A percentile compares a stretch with the other conserved stretches of the same genome.
phyloP scores from a whole-genome alignment of 2,797 vertebrate species.

The Clarias fuscus region DNA sequence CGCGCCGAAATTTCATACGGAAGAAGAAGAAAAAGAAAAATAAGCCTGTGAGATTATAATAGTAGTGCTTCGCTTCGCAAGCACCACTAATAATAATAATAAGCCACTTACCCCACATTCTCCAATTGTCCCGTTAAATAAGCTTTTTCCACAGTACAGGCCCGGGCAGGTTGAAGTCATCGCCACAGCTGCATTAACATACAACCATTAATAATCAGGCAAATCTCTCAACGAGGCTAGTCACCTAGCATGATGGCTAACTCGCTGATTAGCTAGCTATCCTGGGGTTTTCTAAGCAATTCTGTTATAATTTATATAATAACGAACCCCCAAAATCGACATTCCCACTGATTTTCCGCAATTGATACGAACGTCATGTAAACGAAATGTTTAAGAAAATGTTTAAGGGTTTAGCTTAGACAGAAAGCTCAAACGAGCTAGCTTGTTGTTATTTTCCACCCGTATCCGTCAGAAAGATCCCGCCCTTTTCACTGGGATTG shows the following conservation, averaged over 20 bases:
- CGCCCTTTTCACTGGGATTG: conserved; percentile 2
- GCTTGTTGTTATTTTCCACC: not conserved
- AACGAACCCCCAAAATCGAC: not conserved
- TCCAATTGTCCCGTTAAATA: conserved; percentile 77
- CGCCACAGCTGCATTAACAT: conserved; percentile 77
- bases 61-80: too few relatives aligned
- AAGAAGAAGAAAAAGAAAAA: too few relatives aligned
- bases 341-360: fast-evolving
- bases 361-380: not conserved
- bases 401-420: not conserved
- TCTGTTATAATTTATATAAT: not conserved
- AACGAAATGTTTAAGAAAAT: not conserved
- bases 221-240: not conserved
- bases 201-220: conserved; percentile 7
- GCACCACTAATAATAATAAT: not conserved
- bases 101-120: conserved; percentile 88
- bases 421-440: not conserved
- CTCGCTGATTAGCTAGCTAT: not conserved
- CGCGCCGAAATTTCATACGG: too few relatives aligned
- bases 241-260: not conserved
- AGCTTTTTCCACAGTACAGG: conserved; percentile 89
- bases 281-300: not conserved
- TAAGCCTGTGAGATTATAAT: too few relatives aligned
- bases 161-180: conserved; percentile 91
- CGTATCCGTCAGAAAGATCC: not conserved